Evolutionary conservation across 2,888 invertebrate species (phyloP).

Genomic region (Minunthozetes semirufus): DNA sequence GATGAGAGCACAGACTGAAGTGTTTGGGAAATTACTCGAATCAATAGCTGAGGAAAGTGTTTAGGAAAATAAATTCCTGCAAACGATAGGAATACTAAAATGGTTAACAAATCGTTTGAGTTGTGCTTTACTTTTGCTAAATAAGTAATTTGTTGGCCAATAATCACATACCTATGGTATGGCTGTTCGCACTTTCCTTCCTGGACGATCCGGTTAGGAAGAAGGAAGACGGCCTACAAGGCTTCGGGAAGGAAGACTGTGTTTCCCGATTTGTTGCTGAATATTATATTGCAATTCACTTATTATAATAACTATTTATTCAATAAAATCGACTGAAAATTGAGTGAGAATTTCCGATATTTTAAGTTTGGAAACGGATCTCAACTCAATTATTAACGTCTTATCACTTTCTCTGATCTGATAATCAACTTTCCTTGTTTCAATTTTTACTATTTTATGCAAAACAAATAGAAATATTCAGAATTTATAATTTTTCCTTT

Average conservation of each 20-base stretch:
- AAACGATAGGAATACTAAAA: neutral
- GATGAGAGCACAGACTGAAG: neutral
- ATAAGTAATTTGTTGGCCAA: conserved; percentile 18
- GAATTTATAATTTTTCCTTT: no score
- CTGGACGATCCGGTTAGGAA: conserved; percentile 25
- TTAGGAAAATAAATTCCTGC: neutral
- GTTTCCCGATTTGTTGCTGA: conserved; percentile 15
- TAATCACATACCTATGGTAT: conserved; percentile 20
- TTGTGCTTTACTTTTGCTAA: neutral
- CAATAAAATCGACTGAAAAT: neutral
- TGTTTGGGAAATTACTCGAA: neutral
- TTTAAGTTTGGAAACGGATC: conserved; percentile 10
- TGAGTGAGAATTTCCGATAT: conserved; percentile 17
- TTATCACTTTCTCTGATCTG: neutral
- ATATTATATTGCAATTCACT: conserved; percentile 15
- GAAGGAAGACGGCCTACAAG: conserved; percentile 24
- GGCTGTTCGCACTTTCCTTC: conserved; percentile 10
- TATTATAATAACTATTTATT: conserved; percentile 22
- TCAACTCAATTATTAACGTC: neutral
- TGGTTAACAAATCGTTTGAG: neutral
- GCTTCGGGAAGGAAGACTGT: conserved; percentile 21
- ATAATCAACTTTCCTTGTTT: no score
- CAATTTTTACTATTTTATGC: no score
- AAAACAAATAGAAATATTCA: no score
- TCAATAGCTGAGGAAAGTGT: neutral